A percentile compares a stretch with the other conserved stretches of the same genome.
Evolutionary conservation across 2,113 vertebrate genomes (phyloP).

Genomic region (human): GRCh38 chrX:25674001-25674500

Average conservation of each 20-base stretch:
- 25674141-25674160: not conserved
- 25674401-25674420: not conserved
- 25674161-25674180: not conserved
- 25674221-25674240: not conserved
- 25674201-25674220: not conserved
- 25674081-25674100: not conserved
- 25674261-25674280: not conserved
- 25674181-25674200: not conserved
- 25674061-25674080: not conserved
- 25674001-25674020: slow-evolving; percentile 50
- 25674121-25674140: not conserved
- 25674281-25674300: not conserved
- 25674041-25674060: slow-evolving; percentile 3
- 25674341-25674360: not conserved
- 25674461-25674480: not conserved
- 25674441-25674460: not conserved
- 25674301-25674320: not conserved
- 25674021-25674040: not conserved
- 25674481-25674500: not conserved
- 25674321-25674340: slow-evolving; percentile 32
- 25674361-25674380: not conserved
- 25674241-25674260: not conserved
- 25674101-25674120: not conserved
- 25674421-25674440: not conserved
- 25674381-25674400: not conserved